phyloP scores from a whole-genome alignment of 2,888 invertebrate species.

The Lochmaea capreae region DNA sequence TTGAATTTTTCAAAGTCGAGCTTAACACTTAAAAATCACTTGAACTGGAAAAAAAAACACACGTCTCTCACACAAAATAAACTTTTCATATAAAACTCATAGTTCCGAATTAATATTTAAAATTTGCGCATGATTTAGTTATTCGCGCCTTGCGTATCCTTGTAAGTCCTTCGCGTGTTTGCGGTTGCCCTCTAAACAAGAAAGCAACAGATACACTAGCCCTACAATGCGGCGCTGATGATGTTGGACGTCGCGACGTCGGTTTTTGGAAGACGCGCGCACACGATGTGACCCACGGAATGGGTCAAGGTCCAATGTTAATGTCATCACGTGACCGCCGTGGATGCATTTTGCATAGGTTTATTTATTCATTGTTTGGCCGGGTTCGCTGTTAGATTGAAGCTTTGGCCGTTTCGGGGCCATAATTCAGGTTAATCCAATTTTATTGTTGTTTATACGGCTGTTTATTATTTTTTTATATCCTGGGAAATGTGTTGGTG shows the following conservation, averaged over 20 bases:
- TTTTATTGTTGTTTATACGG: conserved; percentile 19
- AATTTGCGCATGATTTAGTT: conserved; percentile 4
- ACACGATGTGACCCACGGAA: conserved; percentile 56
- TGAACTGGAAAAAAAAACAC: background rate
- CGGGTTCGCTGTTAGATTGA: conserved; percentile 15
- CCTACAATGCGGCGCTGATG: conserved; percentile 51
- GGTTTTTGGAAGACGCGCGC: conserved; percentile 68
- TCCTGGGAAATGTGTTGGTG: background rate
- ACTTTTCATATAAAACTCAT: conserved; percentile 1
- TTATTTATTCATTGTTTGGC: conserved; percentile 42
- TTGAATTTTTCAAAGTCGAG: background rate
- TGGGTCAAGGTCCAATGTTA: conserved; percentile 63
- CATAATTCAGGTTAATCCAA: conserved; percentile 20
- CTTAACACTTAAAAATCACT: background rate
- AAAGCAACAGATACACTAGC: conserved; percentile 61
- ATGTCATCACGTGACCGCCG: conserved; percentile 58
- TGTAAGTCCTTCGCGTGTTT: conserved; percentile 16
- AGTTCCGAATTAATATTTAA: background rate
- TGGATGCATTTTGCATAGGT: conserved; percentile 57
- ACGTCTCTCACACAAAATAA: background rate
- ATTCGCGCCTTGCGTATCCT: conserved; percentile 24
- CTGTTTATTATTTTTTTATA: background rate
- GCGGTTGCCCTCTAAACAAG: conserved; percentile 36
- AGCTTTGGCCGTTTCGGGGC: background rate
- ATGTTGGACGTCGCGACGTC: conserved; percentile 57